Conservation (phyloP, 2,888 invertebrate genomes). For the Prenolepis imparis region DNA sequence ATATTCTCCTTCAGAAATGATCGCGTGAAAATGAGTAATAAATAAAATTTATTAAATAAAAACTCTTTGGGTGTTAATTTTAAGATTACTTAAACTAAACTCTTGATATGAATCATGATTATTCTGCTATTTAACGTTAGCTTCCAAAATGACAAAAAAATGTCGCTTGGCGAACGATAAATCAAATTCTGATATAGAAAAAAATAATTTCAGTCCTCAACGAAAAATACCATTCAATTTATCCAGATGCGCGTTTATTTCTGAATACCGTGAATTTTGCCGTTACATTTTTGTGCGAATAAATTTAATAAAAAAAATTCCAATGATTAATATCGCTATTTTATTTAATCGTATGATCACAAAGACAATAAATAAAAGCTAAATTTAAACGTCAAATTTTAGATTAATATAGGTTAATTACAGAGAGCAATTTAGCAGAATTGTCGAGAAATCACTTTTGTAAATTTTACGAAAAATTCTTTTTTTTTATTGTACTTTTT, state of each 20-base stretch:
- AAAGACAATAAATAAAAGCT: slow-evolving; percentile 1
- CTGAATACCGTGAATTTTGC: slow-evolving; percentile 12
- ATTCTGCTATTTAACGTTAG: not conserved
- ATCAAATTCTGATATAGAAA: slow-evolving; percentile 12
- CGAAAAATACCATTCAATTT: slow-evolving; percentile 17
- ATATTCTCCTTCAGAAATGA: not conserved
- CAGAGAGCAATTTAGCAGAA: not conserved
- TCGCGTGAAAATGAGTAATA: not conserved
- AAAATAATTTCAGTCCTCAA: slow-evolving; percentile 3
- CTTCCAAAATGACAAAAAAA: not conserved
- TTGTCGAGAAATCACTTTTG: slow-evolving; percentile 16
- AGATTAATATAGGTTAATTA: slow-evolving; percentile 25
- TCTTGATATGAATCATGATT: not conserved
- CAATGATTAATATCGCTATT: slow-evolving; percentile 23
- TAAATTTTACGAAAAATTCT: not conserved
- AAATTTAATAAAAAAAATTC: slow-evolving; percentile 34
- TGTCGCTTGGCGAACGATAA: not conserved
- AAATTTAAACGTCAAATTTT: slow-evolving; percentile 16
- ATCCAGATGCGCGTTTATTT: slow-evolving; percentile 20
- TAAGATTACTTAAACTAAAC: not conserved
- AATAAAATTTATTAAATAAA: not conserved
- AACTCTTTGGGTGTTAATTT: not conserved
- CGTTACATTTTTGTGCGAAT: slow-evolving; percentile 13
- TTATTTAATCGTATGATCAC: not conserved
- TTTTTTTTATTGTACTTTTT: no score